Conservation (phyloP, 2,113 vertebrate species). For the Vicugna pacos region DNA sequence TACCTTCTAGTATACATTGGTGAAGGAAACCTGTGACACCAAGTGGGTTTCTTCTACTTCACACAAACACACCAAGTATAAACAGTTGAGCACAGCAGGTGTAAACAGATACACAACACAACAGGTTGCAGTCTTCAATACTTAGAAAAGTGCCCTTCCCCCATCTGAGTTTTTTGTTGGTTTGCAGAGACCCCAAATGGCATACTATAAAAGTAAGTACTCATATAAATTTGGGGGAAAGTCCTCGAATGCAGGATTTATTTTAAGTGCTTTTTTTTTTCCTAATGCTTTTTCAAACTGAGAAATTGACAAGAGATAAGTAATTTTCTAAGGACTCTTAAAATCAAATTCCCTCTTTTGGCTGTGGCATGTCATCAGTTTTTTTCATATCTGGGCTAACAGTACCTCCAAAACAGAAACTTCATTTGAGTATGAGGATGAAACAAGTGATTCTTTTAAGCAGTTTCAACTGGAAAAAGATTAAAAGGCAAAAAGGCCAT, state of each 20-base stretch:
- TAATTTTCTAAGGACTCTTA: constrained; percentile 49
- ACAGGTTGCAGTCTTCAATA: background rate
- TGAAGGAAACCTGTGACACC: constrained; percentile 20
- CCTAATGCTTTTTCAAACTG: constrained; percentile 38
- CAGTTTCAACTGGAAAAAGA: constrained; percentile 56
- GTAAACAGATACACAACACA: background rate
- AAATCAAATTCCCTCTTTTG: constrained; percentile 1
- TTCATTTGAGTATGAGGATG: constrained; percentile 3
- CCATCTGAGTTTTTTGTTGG: constrained; percentile 41
- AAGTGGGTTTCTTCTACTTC: background rate
- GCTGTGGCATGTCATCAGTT: background rate
- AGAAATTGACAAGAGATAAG: constrained; percentile 55
- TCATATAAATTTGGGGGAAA: constrained; percentile 40
- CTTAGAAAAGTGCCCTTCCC: constrained; percentile 23
- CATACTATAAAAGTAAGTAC: constrained; percentile 43
- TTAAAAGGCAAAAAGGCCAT: constrained; percentile 50
- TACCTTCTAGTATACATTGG: background rate
- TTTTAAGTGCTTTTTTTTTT: constrained; percentile 55
- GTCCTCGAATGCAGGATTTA: background rate
- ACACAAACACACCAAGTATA: background rate
- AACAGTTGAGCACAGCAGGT: background rate
- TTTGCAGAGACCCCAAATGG: constrained; percentile 37
- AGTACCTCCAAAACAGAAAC: constrained; percentile 26
- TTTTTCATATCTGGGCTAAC: constrained; percentile 35
- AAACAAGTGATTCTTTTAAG: constrained; percentile 44